Base-by-base conservation (phyloP, 2,797 vertebrate species). In the Neostethus bicornis region DNA sequence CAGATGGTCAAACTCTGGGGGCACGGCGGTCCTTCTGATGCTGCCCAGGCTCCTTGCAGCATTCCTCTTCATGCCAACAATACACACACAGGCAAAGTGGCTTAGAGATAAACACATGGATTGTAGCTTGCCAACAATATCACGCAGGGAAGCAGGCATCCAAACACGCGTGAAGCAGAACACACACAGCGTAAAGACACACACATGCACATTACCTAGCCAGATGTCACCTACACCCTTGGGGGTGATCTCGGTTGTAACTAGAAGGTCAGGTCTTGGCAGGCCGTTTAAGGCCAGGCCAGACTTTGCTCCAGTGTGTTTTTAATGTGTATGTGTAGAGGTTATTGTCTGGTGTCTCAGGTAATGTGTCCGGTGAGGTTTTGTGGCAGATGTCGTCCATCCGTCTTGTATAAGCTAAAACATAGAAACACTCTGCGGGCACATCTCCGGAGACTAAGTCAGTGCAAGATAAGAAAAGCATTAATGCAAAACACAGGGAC, bases 1-100 rank as follows among this genome's bases (percentile, higher is more conserved):
- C 92, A 92, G 91, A 92, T 92, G 92, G 92, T 88, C 86, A 85
- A 91, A 87, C 90, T 88, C 90, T 85, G 77, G 89, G 88, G 85
- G 84, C 84, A 81, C 84, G 54, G 51, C 20, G 72, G 80, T 66
- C 79, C 85, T 85, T 89, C 77, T 86, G 87, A 87, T 84, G 85
- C 83, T 79, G 79, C 85, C 77, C 70, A 34, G 84, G 64, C 81
- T 83, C 76, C 86, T 89, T 68, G 75, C 51, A 72, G 75, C 76
- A 81, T 83, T 56, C 48, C 80, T 83, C 66, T 65, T 81, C 49
- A 66, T 85, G 88, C 87, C 88, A 90, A 79, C 73, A 51, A 79
- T 67, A 43, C 57, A 82, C 79, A 79, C 70, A 69, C 38, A 48
- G 16, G 24, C 38, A 39, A 17, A 31, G 17, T 44, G 37, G 63